These are phyloP conservation scores for Euura lappo DNA, from an alignment of 1,140 invertebrate genomes.

Conservation along the genomic window DNA sequence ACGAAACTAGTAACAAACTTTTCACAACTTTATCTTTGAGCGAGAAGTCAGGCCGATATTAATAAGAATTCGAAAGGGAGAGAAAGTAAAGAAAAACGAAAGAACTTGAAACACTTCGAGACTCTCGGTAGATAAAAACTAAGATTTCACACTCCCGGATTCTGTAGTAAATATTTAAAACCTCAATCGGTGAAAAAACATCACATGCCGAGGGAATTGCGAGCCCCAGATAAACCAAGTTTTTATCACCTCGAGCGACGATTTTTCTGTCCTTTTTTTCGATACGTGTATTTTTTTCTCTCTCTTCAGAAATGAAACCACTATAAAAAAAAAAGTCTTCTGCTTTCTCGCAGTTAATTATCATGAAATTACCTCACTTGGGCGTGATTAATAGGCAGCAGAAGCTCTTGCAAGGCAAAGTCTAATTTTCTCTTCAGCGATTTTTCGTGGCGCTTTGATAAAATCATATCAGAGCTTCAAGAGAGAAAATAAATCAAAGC, in stretches of 20 bases:
- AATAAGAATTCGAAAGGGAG: conserved; percentile 44
- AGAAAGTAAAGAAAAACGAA: conserved; percentile 31
- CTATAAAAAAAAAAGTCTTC: background rate
- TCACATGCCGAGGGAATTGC: background rate
- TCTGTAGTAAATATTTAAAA: background rate
- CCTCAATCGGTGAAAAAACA: background rate
- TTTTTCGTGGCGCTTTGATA: background rate
- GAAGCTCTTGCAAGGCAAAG: background rate
- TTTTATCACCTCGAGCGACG: too few species aligned
- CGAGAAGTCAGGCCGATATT: conserved; percentile 37
- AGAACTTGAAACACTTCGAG: background rate
- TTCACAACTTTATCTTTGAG: background rate
- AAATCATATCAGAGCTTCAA: background rate
- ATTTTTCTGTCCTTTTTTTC: background rate
- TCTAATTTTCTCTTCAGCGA: background rate
- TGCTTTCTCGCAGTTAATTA: background rate
- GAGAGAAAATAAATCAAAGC: background rate
- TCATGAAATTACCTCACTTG: conserved; percentile 1
- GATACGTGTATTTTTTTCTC: background rate
- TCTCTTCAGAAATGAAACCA: background rate
- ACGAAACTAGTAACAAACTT: background rate
- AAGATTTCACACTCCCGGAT: background rate
- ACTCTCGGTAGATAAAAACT: background rate
- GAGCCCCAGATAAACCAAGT: too few species aligned
- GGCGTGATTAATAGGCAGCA: background rate